Evolutionary conservation across 2,888 invertebrate genomes (phyloP), one percentile per base, ranked within the genome.

Genomic region (Brenthis hecate): DNA sequence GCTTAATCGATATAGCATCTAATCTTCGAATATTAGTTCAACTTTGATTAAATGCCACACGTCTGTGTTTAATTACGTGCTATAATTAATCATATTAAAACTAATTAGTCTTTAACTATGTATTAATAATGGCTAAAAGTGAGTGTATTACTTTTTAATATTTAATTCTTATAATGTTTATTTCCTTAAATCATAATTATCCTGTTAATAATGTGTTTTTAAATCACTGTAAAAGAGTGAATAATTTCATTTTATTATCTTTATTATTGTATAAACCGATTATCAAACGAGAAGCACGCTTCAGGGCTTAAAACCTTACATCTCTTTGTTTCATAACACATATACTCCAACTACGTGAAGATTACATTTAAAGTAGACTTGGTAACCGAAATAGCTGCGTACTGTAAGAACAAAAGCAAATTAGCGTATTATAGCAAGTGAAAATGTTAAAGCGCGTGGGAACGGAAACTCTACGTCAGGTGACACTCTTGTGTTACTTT

Each of bases 361-460:
- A 83, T 81, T 82, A 82, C 81, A 81, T 70, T 60, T 63, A 73
- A 74, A 83, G 77, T 75, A 80, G 77, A 81, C 79, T 81, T 74
- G 77, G 79, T 75, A 80, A 85, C 82, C 79, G 78, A 85, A 85
- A 85, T 84, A 81, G 81, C 81, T 77, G 73, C 54, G 74, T 81
- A 78, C 78, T 77, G 78, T 83, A 84, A 82, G 85, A 87, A 89
- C 86, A 89, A 89, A 86, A 86, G 86, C 81, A 87, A 89, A 89
- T 89, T 89, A 89, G 79, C 81, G 77, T 77, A 80, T 80, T 79
- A 76, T 71, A 73, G 72, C 69, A 73, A 78, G 75, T 76, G 75
- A 70, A 80, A 79, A 78, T 77, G 80, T 73, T 79, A 76, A 79
- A 81, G 76, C 78, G 84, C 85, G 89, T 88, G 90, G 85, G 91